Base-by-base conservation (phyloP, 2,113 vertebrate species). In the Puntigrus tetrazona region DNA sequence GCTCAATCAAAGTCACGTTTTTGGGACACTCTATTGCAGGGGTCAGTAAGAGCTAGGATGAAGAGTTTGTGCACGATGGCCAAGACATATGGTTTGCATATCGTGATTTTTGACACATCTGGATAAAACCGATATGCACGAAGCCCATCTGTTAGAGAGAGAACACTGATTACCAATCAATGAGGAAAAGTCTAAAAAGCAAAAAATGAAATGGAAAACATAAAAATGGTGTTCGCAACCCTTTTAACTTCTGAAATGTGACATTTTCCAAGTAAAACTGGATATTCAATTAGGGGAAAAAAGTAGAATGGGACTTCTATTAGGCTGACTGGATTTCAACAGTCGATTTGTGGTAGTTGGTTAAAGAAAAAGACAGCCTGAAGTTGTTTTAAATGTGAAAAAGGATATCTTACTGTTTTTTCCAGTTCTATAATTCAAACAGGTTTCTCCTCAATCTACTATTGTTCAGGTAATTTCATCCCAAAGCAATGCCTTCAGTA, bases 1-100 rank as follows among this genome's bases (percentile, higher is more conserved):
- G 57, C 34, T 41, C 57, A 79, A 79, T 79, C 13, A 43, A 63
- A 79, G 57, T 63, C 77, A 79, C n/a, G 36, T 79, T 79, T 78
- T 27, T 63, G 38, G 38, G 36, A 79, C 31, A 10, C 73, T 6
- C 45, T 57, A 18, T 59, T 63, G 77, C n/a, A 79, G 14, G 7
- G 20, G 76, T 78, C 76, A 52, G 27, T 52, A 78, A 43, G 34
- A 43, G 10, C 8, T 79, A 7, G 13, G 4, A 59, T 45, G n/a
- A 27, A 61, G 55, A 38, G 38, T 13, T 43, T 72, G 38, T 72
- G 69, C 11, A 14, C 22, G 27, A 75, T 73, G 43, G 16, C 25
- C 43, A 75, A 25, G 27, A 50, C 34, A 72, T 41, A 36, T 72
- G 36, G 22, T 72, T 34, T 70, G 29, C 67, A 41, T 41, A 41